These are phyloP conservation scores for Drosophila ficusphila DNA, from an alignment of 1,140 invertebrate species.

Conservation along the genomic window DNA sequence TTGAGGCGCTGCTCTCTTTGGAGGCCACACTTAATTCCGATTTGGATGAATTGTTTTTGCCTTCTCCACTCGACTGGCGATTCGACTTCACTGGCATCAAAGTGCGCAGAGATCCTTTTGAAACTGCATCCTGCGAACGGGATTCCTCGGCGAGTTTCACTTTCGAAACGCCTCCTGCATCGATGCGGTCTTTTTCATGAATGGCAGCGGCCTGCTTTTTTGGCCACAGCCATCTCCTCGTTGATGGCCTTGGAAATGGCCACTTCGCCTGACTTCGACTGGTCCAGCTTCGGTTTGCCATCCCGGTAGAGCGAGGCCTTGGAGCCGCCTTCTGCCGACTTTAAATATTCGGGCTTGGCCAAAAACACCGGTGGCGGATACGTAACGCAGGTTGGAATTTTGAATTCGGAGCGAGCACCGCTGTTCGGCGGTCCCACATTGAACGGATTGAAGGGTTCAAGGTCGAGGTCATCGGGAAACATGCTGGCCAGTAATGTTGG, in stretches of 20 bases:
- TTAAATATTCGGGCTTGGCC: conserved; percentile 27
- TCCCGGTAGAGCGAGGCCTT: not conserved
- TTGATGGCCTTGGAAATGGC: conserved; percentile 63
- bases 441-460: conserved; percentile 53
- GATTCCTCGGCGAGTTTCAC: not conserved
- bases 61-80: not conserved
- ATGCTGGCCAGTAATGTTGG: conserved; percentile 13
- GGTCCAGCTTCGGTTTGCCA: not conserved
- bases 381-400: conserved; percentile 38
- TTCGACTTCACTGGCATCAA: conserved; percentile 25
- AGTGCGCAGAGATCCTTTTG: conserved; percentile 20
- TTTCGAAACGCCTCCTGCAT: conserved; percentile 14
- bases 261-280: conserved; percentile 43
- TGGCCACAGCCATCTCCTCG: conserved; percentile 55
- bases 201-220: conserved; percentile 8
- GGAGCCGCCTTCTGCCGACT: conserved; percentile 9
- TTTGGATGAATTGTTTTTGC: not conserved
- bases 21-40: conserved; percentile 15
- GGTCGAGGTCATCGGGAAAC: conserved; percentile 32
- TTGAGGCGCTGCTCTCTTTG: not conserved
- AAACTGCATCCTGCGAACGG: not conserved
- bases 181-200: conserved; percentile 21
- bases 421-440: conserved; percentile 36
- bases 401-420: conserved; percentile 13
- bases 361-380: conserved; percentile 56